Evolutionary conservation across 1,140 invertebrate genomes (phyloP).

Genomic region (Drosophila equinoxialis): DNA sequence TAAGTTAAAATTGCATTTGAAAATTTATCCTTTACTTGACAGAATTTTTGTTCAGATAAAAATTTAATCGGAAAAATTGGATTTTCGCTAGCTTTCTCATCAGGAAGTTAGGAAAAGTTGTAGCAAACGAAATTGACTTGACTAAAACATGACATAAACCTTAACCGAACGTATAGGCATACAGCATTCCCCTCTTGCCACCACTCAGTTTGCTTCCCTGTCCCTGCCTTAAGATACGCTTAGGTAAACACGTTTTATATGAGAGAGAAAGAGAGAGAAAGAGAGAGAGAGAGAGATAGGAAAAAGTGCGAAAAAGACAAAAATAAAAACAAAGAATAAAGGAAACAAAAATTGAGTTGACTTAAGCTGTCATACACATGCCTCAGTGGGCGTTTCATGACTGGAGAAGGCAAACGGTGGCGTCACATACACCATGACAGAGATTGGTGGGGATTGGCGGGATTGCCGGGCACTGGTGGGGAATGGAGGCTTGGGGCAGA

Average conservation of each 20-base stretch:
- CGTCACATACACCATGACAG: neutral
- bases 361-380: conserved; percentile 72
- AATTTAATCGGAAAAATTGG: too few relatives aligned
- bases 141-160: conserved; percentile 44
- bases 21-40: too few relatives aligned
- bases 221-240: conserved; percentile 12
- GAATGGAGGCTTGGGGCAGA: neutral
- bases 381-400: conserved; percentile 19
- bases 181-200: too few relatives aligned
- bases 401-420: neutral
- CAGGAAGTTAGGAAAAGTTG: too few relatives aligned
- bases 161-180: neutral
- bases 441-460: neutral
- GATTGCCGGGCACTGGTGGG: neutral
- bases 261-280: neutral
- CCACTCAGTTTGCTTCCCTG: neutral
- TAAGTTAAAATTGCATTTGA: too few relatives aligned
- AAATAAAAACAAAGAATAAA: neutral
- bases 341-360: conserved; percentile 62
- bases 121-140: conserved; percentile 9
- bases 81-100: too few relatives aligned
- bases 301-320: conserved; percentile 41
- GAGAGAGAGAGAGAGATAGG: conserved; percentile 1
- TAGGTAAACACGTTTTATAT: conserved; percentile 57
- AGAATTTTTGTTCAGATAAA: too few relatives aligned